phyloP scores from a whole-genome alignment of 2,797 vertebrate species.

The Gallinago stenura region DNA sequence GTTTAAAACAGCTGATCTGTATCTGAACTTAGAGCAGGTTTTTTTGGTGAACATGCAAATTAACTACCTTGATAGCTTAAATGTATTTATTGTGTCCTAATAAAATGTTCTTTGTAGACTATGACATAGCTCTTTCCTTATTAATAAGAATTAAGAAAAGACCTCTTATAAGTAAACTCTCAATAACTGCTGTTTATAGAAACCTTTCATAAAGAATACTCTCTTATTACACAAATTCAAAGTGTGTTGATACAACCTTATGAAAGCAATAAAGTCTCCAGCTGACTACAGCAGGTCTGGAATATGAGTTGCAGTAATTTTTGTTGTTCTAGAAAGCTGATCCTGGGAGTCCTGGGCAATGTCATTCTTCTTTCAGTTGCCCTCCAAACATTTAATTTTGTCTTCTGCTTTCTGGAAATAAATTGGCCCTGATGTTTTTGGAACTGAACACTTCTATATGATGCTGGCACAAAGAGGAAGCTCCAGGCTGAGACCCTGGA shows the following conservation, averaged over 20 bases:
- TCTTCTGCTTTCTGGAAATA: neutral
- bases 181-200: neutral
- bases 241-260: neutral
- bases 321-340: neutral
- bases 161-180: neutral
- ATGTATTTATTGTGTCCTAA: neutral
- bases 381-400: neutral
- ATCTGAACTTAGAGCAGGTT: neutral
- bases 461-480: neutral
- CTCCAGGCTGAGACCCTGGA: neutral
- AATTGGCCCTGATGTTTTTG: neutral
- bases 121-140: neutral
- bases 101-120: neutral
- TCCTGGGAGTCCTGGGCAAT: neutral
- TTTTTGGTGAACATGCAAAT: slow-evolving; percentile 18
- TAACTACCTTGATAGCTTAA: neutral
- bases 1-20: neutral
- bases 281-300: neutral
- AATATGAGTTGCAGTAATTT: neutral
- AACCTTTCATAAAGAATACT: neutral
- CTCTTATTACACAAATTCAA: neutral
- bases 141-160: neutral
- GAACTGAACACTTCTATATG: neutral
- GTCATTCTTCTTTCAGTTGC: neutral
- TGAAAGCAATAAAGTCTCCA: neutral